Percentiles rank a stretch among this genome's conserved stretches.
Evolutionary conservation across 2,888 invertebrate genomes (phyloP).

Genomic region (Nineta flava): DNA sequence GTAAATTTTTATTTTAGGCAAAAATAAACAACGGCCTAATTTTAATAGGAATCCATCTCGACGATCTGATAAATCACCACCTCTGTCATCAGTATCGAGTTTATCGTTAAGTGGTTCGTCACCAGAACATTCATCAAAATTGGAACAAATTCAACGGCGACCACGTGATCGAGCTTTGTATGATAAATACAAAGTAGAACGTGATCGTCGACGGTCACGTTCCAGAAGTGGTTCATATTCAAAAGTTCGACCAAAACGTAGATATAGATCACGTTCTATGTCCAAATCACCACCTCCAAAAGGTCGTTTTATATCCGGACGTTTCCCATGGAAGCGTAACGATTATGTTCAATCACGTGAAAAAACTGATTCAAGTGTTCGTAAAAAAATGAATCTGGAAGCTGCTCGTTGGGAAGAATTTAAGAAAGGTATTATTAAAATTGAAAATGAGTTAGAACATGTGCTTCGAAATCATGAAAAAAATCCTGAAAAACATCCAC

Average conservation of each 20-base stretch:
- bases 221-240: conserved; percentile 6
- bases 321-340: not conserved
- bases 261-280: conserved; percentile 20
- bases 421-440: conserved; percentile 29
- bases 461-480: conserved; percentile 59
- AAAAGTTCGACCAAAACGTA: conserved; percentile 23
- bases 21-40: not conserved
- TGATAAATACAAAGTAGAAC: not conserved
- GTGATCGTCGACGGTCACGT: conserved; percentile 4
- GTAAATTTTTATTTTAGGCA: conserved; percentile 1
- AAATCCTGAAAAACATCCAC: conserved; percentile 76
- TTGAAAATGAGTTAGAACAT: conserved; percentile 43
- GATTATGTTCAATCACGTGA: not conserved
- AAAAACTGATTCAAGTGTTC: conserved; percentile 2
- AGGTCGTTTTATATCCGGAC: not conserved
- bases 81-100: conserved; percentile 23
- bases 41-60: not conserved
- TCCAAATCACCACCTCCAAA: conserved; percentile 18
- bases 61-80: conserved; percentile 6
- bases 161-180: conserved; percentile 3
- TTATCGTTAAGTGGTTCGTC: conserved; percentile 12
- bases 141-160: not conserved
- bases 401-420: conserved; percentile 35
- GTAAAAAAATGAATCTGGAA: conserved; percentile 1
- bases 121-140: not conserved